These are phyloP conservation scores for Rhea pennata DNA, from an alignment of 2,113 vertebrate species.

Conservation along the genomic window DNA sequence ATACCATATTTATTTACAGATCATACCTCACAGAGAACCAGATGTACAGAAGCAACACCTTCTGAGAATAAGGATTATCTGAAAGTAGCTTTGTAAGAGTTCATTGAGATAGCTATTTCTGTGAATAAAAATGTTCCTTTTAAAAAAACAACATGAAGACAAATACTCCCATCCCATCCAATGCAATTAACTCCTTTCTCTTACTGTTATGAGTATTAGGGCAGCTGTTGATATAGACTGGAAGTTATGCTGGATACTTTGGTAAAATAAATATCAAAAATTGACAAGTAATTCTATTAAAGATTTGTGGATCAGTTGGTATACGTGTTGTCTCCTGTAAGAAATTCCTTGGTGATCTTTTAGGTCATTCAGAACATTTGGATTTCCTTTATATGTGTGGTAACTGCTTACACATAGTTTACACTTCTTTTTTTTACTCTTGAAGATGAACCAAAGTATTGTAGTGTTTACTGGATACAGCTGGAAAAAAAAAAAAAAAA, in stretches of 20 bases:
- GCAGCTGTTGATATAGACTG: background rate
- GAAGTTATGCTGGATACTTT: background rate
- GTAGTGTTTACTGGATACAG: background rate
- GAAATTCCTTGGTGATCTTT: background rate
- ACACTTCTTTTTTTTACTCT: background rate
- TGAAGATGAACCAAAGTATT: background rate
- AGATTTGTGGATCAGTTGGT: background rate
- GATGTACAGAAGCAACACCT: background rate
- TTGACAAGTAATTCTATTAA: background rate
- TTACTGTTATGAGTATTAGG: background rate
- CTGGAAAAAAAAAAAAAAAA: background rate
- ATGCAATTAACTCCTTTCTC: background rate
- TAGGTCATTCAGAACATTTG: background rate
- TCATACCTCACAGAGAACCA: background rate
- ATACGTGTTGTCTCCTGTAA: background rate
- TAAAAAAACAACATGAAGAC: background rate
- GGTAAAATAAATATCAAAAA: background rate
- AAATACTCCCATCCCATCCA: background rate
- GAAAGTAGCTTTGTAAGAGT: background rate
- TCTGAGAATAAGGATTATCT: background rate
- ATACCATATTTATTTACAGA: background rate
- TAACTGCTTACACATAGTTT: background rate
- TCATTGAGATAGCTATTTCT: background rate
- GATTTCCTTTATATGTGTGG: background rate
- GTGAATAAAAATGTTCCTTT: background rate